phyloP scores from a whole-genome alignment of 2,113 vertebrate species.

The Forbesichthys papilliferus region DNA sequence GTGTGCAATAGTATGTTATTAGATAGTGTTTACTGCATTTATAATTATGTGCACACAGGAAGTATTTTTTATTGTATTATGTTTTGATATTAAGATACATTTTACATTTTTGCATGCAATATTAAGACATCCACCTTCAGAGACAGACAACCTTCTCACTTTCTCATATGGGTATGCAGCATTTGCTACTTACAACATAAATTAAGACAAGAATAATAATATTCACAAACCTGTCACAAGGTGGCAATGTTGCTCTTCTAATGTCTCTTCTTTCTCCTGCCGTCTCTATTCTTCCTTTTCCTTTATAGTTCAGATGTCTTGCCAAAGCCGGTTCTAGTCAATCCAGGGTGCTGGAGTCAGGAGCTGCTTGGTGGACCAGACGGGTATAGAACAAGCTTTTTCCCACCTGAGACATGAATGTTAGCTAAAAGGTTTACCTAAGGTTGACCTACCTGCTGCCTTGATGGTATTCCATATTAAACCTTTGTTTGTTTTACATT shows the following conservation, averaged over 20 bases:
- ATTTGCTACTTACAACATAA: neutral
- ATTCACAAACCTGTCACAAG: conserved; percentile 44
- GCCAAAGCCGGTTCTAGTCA: conserved; percentile 44
- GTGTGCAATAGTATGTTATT: conserved; percentile 10
- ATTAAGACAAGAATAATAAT: no score
- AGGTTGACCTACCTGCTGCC: conserved; percentile 25
- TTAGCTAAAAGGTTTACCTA: conserved; percentile 33
- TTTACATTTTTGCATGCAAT: conserved; percentile 27
- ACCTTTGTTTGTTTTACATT: neutral
- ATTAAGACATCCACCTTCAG: conserved; percentile 36
- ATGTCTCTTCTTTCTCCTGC: conserved; percentile 21
- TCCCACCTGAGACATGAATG: conserved; percentile 16
- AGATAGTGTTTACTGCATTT: neutral
- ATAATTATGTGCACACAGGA: conserved; percentile 14
- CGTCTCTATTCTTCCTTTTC: conserved; percentile 16
- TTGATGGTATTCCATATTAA: conserved; percentile 15
- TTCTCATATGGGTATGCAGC: conserved; percentile 62
- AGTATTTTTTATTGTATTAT: conserved; percentile 13
- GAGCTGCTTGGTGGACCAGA: conserved; percentile 58
- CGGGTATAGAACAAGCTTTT: conserved; percentile 49
- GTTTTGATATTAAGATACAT: conserved; percentile 11
- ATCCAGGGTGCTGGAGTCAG: conserved; percentile 59
- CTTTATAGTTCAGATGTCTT: conserved; percentile 44
- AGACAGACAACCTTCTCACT: conserved; percentile 63
- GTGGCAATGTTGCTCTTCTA: conserved; percentile 56